Base-by-base conservation (phyloP, 2,113 vertebrate genomes). In the Martes martes region DNA sequence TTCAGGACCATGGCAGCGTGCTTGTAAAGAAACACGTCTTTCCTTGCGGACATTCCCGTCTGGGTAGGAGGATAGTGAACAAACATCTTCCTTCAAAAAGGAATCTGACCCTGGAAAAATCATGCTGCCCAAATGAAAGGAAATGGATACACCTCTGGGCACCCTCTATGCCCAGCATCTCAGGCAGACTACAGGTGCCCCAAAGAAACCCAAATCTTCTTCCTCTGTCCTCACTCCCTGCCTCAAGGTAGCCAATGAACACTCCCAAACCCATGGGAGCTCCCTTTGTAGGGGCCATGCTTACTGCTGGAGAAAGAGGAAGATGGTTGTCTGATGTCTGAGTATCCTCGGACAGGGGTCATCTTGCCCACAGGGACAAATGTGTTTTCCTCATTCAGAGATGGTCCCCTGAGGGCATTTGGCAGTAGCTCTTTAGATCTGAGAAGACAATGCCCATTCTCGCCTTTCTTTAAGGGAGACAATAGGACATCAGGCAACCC, bases 101-200 rank as follows among this genome's bases (percentile, higher is more conserved):
- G 57, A 95, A 90, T 78, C 23, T 50, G 14, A 96, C 19, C 59
- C 89, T 96, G 76, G 95, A 97, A 89, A 96, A 85, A 81, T 26
- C 73, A 78, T 16, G 26, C 33, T 57, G 69, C 23, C 36, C 36
- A 52, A 57, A 89, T 14, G 31, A 80, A 94, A n/a, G 16, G 45
- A 89, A 96, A 95, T 33, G 14, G 65, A 73, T n/a, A 81, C 6
- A 31, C 45, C 26, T 61, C 78, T 2, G 1, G 63, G 36, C 18
- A 3, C 23, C 26, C 52, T 67, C 39, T 82, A 61, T 52, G 65
- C 52, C 61, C 4, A 42, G 42, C 47, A 67, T 82, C 80, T 95
- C 73, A 42, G 42, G 59, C 84, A 88, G 50, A 50, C 8, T 50
- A 47, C 39, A 19, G 31, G 19, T 5, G 9, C 24, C 31, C 11